Percentiles rank a stretch among this genome's conserved stretches.
phyloP scores from a whole-genome alignment of 2,797 vertebrate species.

The Alectoris magna region DNA sequence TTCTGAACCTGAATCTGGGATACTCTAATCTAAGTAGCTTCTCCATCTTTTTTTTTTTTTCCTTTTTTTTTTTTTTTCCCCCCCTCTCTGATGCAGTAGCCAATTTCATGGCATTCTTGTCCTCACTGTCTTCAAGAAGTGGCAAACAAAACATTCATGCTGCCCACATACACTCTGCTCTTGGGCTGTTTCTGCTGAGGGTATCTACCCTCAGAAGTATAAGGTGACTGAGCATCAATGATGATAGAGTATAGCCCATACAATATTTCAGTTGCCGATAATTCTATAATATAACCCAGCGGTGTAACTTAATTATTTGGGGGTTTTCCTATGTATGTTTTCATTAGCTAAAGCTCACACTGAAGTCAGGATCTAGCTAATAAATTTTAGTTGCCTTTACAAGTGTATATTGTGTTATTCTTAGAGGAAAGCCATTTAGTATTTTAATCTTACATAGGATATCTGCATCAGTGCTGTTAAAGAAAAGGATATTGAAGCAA shows the following conservation, averaged over 20 bases:
- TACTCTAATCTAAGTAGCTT: not conserved
- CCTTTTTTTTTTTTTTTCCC: no score
- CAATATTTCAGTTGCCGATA: not conserved
- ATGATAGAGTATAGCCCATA: not conserved
- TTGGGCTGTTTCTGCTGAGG: not conserved
- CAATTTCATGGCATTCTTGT: not conserved
- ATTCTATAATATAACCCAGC: not conserved
- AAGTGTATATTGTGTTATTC: not conserved
- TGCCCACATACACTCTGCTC: not conserved
- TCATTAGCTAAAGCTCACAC: not conserved
- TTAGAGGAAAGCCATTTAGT: not conserved
- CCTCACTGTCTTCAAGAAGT: not conserved
- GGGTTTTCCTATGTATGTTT: not conserved
- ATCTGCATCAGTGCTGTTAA: constrained; percentile 88
- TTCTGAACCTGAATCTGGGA: not conserved
- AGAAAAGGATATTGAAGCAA: constrained; percentile 89
- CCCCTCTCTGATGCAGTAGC: not conserved
- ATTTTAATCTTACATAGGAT: constrained; percentile 77
- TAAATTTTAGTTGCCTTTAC: not conserved
- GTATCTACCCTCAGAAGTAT: not conserved
- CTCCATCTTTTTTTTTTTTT: not conserved
- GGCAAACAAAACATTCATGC: not conserved
- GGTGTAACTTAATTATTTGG: not conserved
- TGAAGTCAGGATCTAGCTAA: not conserved
- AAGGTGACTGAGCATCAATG: not conserved